Percentiles rank a stretch among this genome's conserved stretches.
Evolutionary conservation across 2,888 invertebrate species (phyloP).

Genomic region (Crossocerus cetratus): DNA sequence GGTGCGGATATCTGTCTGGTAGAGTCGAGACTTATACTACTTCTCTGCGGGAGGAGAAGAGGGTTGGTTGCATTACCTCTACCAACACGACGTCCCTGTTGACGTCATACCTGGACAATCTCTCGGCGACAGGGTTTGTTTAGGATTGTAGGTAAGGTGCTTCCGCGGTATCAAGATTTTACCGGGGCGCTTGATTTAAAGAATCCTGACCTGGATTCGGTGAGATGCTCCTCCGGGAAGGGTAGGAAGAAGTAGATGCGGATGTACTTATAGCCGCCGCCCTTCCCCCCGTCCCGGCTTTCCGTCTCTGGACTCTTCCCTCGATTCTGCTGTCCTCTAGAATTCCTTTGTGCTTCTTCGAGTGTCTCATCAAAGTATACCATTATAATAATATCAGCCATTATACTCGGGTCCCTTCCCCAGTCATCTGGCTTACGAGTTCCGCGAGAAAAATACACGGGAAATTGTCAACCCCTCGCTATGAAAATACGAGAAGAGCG

Average conservation of each 20-base stretch:
- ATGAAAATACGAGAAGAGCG: too few species aligned
- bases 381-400: constrained; percentile 47
- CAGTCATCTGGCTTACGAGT: too few species aligned
- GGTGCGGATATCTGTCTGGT: not conserved
- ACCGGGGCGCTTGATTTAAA: constrained; percentile 19
- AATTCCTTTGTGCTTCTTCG: constrained; percentile 39
- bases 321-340: constrained; percentile 48
- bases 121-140: not conserved
- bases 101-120: not conserved
- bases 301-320: constrained; percentile 32
- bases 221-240: constrained; percentile 15
- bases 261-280: constrained; percentile 15
- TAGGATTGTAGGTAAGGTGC: not conserved
- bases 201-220: constrained; percentile 36
- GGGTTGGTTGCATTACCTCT: not conserved
- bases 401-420: too few species aligned
- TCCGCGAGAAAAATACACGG: too few species aligned
- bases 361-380: constrained; percentile 46
- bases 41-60: not conserved
- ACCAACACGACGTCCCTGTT: too few species aligned
- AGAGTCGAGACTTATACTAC: not conserved
- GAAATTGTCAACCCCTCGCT: too few species aligned
- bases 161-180: not conserved
- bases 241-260: constrained; percentile 37
- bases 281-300: constrained; percentile 29